Conservation (phyloP, 2,113 vertebrate species). For the Pterocles orientalis region DNA sequence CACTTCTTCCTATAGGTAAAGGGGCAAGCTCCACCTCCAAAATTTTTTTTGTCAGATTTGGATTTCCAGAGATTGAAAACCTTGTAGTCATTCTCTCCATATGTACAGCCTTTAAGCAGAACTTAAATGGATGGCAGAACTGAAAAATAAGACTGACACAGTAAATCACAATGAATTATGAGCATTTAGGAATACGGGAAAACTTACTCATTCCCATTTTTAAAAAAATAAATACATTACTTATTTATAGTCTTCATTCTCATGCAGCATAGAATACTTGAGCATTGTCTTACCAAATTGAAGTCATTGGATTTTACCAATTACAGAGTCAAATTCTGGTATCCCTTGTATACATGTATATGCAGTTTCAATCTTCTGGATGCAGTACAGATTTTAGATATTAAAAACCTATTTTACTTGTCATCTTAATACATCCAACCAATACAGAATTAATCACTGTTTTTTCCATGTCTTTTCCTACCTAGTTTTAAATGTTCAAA, state of each 20-base stretch:
- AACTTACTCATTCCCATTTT: conserved; percentile 14
- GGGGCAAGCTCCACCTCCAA: not conserved
- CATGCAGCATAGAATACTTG: not conserved
- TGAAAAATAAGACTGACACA: conserved; percentile 26
- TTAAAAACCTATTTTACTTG: not conserved
- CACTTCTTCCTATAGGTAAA: not conserved
- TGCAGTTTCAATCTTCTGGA: not conserved
- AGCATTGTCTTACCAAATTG: conserved; percentile 27
- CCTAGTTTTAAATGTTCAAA: not conserved
- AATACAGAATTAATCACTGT: not conserved
- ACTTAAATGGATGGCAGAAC: conserved; percentile 37
- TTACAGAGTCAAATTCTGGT: conserved; percentile 12
- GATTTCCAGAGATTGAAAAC: conserved; percentile 41
- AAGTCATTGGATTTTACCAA: not conserved
- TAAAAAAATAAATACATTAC: conserved; percentile 13
- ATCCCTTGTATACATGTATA: not conserved
- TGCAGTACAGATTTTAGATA: not conserved
- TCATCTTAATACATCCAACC: not conserved
- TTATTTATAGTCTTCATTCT: conserved; percentile 37
- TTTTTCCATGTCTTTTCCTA: not conserved
- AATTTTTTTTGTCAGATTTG: not conserved
- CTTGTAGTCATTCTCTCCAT: not conserved
- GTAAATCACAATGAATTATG: conserved; percentile 42
- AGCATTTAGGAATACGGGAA: not conserved
- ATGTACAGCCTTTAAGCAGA: not conserved